Evolutionary conservation across 2,797 vertebrate species (phyloP).

Genomic region (Tolypeutes matacus): DNA sequence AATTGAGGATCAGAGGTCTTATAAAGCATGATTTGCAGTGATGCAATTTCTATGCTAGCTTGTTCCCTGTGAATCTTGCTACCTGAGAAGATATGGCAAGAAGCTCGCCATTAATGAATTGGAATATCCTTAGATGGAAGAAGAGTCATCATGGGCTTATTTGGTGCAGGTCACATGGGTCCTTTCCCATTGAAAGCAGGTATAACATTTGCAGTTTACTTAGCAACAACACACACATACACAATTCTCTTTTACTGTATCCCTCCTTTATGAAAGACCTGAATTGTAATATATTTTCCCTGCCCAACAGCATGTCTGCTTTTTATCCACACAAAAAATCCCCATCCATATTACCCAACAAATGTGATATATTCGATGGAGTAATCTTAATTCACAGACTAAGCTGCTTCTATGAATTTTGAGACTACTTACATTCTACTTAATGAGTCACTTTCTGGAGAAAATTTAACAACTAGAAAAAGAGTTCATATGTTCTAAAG

Average conservation of each 20-base stretch:
- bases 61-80: not conserved
- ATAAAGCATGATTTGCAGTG: not conserved
- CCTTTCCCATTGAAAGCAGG: not conserved
- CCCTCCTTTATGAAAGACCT: not conserved
- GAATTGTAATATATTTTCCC: not conserved
- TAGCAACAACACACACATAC: not conserved
- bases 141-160: not conserved
- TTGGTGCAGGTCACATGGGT: not conserved
- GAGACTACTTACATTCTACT: not conserved
- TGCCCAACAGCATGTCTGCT: not conserved
- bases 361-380: not conserved
- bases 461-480: not conserved
- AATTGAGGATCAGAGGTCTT: not conserved
- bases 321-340: not conserved
- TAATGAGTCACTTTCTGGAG: not conserved
- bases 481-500: not conserved
- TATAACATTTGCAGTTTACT: not conserved
- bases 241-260: not conserved
- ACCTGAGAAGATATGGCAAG: not conserved
- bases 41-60: not conserved
- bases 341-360: not conserved
- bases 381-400: not conserved
- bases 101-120: not conserved
- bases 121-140: not conserved
- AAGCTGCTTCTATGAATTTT: not conserved